A percentile compares a stretch with the other conserved stretches of the same genome.
Evolutionary conservation across 2,888 invertebrate species (phyloP).

Genomic region (Lasioglossum calceatum): DNA sequence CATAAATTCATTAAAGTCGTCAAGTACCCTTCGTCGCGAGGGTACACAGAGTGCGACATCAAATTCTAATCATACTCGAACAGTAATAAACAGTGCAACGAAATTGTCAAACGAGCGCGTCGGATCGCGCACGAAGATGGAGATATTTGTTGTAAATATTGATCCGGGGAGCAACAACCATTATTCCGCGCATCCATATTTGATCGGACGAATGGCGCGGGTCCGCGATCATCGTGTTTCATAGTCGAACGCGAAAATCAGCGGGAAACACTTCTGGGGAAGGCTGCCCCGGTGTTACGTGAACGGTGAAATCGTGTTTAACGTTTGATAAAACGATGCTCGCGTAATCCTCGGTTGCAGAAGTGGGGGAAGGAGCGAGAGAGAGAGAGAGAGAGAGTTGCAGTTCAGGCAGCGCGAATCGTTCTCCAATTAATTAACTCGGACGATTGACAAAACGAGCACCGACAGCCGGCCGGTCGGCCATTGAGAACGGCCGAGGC

Average conservation of each 20-base stretch:
- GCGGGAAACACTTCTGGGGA: background rate
- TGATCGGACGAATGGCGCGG: background rate
- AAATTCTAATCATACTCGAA: background rate
- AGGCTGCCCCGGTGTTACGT: background rate
- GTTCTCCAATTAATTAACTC: conserved; percentile 58
- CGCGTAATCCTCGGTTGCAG: background rate
- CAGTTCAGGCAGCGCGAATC: conserved; percentile 25
- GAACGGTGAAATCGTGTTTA: conserved; percentile 5
- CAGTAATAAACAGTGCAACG: background rate
- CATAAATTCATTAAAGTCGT: background rate
- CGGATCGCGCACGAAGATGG: background rate
- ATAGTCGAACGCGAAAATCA: background rate
- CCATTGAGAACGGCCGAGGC: conserved; percentile 15
- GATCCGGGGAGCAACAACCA: background rate
- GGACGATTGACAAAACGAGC: conserved; percentile 44
- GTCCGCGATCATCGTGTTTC: background rate
- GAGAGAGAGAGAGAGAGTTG: background rate
- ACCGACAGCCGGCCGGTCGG: background rate
- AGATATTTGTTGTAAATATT: background rate
- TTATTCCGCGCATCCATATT: background rate
- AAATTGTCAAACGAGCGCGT: too few species aligned
- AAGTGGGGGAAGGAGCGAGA: background rate
- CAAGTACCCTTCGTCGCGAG: too few species aligned
- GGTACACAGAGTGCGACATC: background rate
- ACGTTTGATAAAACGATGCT: conserved; percentile 14